Percentiles rank a stretch among this genome's conserved stretches.
phyloP scores from a whole-genome alignment of 2,888 invertebrate species.

The Sarcophaga variegata region DNA sequence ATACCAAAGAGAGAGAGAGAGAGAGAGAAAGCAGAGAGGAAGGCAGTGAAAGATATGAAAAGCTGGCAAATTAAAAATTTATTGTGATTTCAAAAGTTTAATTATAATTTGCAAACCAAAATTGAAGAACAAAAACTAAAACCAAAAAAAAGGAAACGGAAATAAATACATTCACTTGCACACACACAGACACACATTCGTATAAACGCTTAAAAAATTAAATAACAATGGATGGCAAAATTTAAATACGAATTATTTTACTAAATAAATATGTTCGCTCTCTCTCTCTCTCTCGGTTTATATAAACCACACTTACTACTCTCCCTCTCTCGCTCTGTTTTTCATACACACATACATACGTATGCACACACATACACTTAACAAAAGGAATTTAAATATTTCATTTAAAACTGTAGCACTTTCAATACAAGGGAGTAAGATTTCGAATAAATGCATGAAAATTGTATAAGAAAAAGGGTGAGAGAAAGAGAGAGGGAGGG shows the following conservation, averaged over 20 bases:
- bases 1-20: no score
- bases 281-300: background rate
- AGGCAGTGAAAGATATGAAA: background rate
- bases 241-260: conserved; percentile 59
- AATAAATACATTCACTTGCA: background rate
- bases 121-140: conserved; percentile 26
- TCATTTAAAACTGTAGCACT: conserved; percentile 27
- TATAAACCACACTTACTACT: background rate
- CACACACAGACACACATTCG: background rate
- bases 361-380: background rate
- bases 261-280: conserved; percentile 56
- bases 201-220: conserved; percentile 39
- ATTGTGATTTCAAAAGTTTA: conserved; percentile 55
- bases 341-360: background rate
- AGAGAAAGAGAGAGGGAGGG: background rate
- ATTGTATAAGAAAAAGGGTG: background rate
- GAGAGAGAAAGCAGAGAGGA: background rate
- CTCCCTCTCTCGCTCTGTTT: background rate
- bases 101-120: conserved; percentile 51
- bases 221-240: conserved; percentile 38
- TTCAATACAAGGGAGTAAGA: background rate
- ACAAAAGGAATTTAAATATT: conserved; percentile 30
- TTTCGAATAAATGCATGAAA: background rate
- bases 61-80: conserved; percentile 49
- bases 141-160: conserved; percentile 16